These are phyloP conservation scores for Battus philenor DNA, from an alignment of 1,140 invertebrate genomes.

Conservation along the genomic window DNA sequence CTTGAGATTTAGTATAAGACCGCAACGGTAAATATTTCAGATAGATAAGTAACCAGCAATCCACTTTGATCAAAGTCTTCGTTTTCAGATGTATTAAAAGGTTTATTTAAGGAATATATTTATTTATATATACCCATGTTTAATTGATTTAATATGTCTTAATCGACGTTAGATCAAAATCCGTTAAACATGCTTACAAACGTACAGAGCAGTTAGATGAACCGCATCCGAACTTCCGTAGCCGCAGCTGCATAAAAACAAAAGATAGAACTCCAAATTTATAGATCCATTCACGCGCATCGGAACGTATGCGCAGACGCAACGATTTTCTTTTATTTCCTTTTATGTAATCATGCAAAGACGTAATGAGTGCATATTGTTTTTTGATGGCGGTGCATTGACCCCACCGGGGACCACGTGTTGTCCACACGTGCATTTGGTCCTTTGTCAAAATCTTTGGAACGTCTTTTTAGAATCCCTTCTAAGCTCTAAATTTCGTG, in stretches of 20 bases:
- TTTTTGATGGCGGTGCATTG: slow-evolving; percentile 40
- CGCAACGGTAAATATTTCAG: too few species aligned
- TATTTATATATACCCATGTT: too few species aligned
- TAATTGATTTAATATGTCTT: too few species aligned
- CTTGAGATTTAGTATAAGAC: too few species aligned
- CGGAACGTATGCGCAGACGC: slow-evolving; percentile 1
- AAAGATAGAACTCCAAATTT: slow-evolving; percentile 32
- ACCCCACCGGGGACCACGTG: slow-evolving; percentile 42
- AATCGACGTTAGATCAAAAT: too few species aligned
- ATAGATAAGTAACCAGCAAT: too few species aligned
- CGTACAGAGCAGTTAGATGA: too few species aligned
- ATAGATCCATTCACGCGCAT: slow-evolving; percentile 23
- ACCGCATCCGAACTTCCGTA: slow-evolving; percentile 23
- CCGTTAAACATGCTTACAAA: too few species aligned
- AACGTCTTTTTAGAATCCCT: slow-evolving; percentile 40
- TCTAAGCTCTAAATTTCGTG: slow-evolving; percentile 52
- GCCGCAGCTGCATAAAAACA: slow-evolving; percentile 41
- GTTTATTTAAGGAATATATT: too few species aligned
- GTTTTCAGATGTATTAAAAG: too few species aligned
- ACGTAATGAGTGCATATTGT: slow-evolving; percentile 41
- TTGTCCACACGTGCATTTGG: slow-evolving; percentile 50
- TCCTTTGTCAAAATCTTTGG: slow-evolving; percentile 47
- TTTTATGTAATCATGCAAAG: slow-evolving; percentile 31
- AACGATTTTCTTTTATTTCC: slow-evolving; percentile 23
- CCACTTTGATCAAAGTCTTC: too few species aligned